Base-by-base conservation (phyloP, 1,140 invertebrate genomes). In the Drosophila busckii region DNA sequence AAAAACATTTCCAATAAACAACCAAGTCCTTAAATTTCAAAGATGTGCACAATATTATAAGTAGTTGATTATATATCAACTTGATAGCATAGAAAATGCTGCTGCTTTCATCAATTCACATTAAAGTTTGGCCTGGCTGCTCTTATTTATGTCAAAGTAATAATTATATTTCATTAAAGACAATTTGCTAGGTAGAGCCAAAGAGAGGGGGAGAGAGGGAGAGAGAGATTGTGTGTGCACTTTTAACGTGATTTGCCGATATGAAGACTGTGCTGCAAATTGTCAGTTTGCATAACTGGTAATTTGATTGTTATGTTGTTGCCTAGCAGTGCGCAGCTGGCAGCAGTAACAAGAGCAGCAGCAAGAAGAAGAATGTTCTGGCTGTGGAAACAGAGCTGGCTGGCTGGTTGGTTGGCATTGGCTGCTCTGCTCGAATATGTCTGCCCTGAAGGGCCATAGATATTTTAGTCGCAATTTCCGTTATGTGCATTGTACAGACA, bases 221-320 rank as follows among this genome's bases (percentile, higher is more conserved):
- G n/a, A n/a, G n/a, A n/a, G n/a, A n/a, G n/a, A n/a, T 29, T 29
- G 9, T 10, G 9, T 20, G 16, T 50, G 46, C 46, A 19, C 6
- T 55, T 19, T 71, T 67, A 73, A 73, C 68, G 41, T 67, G 49
- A 67, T 71, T 71, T 62, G 62, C 16, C 23, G 69, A 73, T 73
- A 44, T 22, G 31, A 50, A 34, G 34, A 67, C 32, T 35, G 49
- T 44, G 46, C 46, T 62, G 31, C 15, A 31, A 55, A 34, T 28
- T 34, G 28, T 56, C 16, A 56, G 69, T 52, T 67, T 70, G 25
- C 69, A 67, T 73, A 73, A 58, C 69, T 67, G 68, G 52, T 73
- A 73, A 73, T 73, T 73, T 55, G 50, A 67, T 73, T 73, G 65
- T 58, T 67, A 50, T 50, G 26, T 60, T 31, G 44, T 16, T 31